phyloP scores from a whole-genome alignment of 2,797 vertebrate genomes.

The Acomys russatus region DNA sequence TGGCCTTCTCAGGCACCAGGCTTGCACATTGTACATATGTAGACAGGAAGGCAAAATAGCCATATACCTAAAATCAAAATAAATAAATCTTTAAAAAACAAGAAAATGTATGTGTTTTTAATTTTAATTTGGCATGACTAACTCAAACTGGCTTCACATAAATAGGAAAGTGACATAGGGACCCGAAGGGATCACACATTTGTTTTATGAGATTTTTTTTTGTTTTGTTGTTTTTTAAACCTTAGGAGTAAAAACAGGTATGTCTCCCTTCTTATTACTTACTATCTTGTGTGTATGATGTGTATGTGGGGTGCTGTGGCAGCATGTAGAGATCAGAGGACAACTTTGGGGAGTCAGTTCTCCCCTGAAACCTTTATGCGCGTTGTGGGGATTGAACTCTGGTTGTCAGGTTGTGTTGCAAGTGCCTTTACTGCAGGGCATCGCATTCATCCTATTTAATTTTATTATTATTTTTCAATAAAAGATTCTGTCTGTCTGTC shows the following conservation, averaged over 20 bases:
- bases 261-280: constrained; percentile 30
- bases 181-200: neutral
- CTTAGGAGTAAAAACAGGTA: neutral
- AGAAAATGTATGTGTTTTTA: neutral
- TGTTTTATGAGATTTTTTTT: neutral
- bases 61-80: neutral
- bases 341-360: neutral
- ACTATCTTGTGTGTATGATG: neutral
- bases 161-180: neutral
- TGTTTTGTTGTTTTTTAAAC: neutral
- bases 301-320: neutral
- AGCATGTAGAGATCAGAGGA: neutral
- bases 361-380: neutral
- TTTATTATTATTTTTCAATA: neutral
- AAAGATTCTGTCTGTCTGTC: neutral
- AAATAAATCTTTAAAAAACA: too few species aligned
- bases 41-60: neutral
- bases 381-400: neutral
- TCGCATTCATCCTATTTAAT: neutral
- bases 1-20: neutral
- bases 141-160: neutral
- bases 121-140: neutral
- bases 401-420: neutral
- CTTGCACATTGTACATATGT: neutral
- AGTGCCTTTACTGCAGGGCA: neutral